A percentile compares a stretch with the other conserved stretches of the same genome.
phyloP scores from a whole-genome alignment of 2,113 vertebrate species.

The Burhinus bistriatus region DNA sequence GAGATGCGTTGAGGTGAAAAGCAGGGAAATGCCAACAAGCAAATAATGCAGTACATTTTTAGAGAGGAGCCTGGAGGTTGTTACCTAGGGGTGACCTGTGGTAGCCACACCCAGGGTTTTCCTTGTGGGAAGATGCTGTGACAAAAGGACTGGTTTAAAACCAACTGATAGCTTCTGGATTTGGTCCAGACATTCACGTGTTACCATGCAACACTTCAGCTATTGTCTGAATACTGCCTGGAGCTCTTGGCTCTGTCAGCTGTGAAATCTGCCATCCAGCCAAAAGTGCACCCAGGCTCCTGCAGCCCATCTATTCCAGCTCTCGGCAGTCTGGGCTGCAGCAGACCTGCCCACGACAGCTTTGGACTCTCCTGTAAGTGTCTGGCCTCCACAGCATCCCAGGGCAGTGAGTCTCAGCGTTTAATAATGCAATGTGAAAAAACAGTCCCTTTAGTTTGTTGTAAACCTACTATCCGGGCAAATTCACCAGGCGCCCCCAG shows the following conservation, averaged over 20 bases:
- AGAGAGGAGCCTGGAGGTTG: background rate
- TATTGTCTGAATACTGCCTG: background rate
- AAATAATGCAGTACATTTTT: background rate
- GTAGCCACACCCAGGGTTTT: background rate
- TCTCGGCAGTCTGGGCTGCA: background rate
- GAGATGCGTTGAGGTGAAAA: background rate
- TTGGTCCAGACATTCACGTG: background rate
- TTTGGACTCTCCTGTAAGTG: background rate
- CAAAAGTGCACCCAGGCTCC: background rate
- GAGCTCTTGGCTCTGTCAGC: background rate
- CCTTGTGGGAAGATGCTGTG: background rate
- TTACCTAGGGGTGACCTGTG: background rate
- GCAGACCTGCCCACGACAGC: background rate
- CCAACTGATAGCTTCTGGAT: background rate
- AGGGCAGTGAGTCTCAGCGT: fast-evolving
- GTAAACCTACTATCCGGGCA: background rate
- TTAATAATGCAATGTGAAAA: background rate
- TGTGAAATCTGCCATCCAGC: background rate
- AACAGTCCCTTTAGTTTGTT: background rate
- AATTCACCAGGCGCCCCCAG: background rate
- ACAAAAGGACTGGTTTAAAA: background rate
- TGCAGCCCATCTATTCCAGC: background rate
- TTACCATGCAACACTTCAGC: background rate
- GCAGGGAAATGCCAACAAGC: background rate
- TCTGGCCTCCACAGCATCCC: background rate